Base-by-base conservation (phyloP, 2,113 vertebrate genomes). In the Clarias magur region DNA sequence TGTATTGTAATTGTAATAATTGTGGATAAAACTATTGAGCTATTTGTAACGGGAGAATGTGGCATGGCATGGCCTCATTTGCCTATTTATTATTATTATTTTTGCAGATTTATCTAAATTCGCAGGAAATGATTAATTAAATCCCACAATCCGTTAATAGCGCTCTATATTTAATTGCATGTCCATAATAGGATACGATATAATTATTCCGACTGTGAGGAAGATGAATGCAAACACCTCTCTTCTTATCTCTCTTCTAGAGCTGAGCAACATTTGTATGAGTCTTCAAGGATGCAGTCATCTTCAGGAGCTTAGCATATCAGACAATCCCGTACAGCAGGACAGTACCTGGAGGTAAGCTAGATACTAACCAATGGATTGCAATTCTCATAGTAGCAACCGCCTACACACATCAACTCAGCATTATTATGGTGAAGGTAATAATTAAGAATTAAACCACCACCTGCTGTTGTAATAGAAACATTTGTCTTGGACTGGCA, bases 311-410 rank as follows among this genome's bases (percentile, higher is more conserved):
- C 88, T 99, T 65, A 94, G 90, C 84, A 82, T 99, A 17, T 90
- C 30, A 59, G 96, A 96, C 91, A 99, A 99, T 93, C 97, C 98
- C 85, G 84, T 99, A 87, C 94, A 97, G 82, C 95, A 94, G 90
- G 97, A 99, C 91, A 87, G 83, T 78, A 93, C 93, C 23, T 99
- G 97, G 97, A 97, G 97, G 98, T 99, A 94, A 94, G 86, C 17
- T 15, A 54, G 13, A 57, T 21, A 27, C 62, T 70, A 21, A 38
- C 34, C 30, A 30, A 27, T n/a, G 48, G 12, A 60, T 80, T 59
- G 27, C 38, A 15, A 30, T 34, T 21, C 56, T 80, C n/a, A 79
- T 79, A 30, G 34, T 62, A 80, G 30, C 56, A 57, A 38, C n/a
- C 0, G n/a, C 78, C 56, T 59, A 19, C n/a, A 60, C 27, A 38